Evolutionary conservation across 2,113 vertebrate genomes (phyloP).

Genomic region (Chaetura pelagica): DNA sequence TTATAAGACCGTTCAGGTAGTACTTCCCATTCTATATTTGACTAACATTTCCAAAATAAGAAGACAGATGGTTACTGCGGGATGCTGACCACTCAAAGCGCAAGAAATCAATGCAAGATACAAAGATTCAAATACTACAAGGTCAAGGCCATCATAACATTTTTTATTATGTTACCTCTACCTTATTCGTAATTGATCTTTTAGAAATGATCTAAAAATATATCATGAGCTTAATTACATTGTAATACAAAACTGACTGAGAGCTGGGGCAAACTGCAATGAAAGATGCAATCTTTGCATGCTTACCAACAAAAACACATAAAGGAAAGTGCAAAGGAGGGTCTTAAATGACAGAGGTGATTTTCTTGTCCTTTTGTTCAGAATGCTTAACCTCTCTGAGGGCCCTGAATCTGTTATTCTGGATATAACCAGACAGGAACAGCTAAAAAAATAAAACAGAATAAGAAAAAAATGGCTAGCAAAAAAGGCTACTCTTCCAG

Average conservation of each 20-base stretch:
- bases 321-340: background rate
- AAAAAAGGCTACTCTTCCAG: background rate
- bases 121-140: slow-evolving; percentile 33
- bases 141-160: background rate
- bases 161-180: background rate
- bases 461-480: background rate
- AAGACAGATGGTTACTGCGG: background rate
- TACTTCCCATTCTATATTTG: slow-evolving; percentile 32
- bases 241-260: background rate
- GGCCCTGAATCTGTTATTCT: background rate
- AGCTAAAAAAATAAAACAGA: background rate
- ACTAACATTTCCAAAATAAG: background rate
- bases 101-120: slow-evolving; percentile 44
- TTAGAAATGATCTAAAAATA: background rate
- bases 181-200: background rate
- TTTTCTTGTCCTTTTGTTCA: background rate
- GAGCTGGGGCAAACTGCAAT: background rate
- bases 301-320: background rate
- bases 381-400: background rate
- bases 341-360: background rate
- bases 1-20: background rate
- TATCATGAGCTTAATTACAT: background rate
- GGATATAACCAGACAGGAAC: background rate
- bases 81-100: slow-evolving; percentile 55
- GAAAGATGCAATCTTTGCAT: background rate